Evolutionary conservation across 1,140 invertebrate genomes (phyloP).

Genomic region (Formica exsecta): DNA sequence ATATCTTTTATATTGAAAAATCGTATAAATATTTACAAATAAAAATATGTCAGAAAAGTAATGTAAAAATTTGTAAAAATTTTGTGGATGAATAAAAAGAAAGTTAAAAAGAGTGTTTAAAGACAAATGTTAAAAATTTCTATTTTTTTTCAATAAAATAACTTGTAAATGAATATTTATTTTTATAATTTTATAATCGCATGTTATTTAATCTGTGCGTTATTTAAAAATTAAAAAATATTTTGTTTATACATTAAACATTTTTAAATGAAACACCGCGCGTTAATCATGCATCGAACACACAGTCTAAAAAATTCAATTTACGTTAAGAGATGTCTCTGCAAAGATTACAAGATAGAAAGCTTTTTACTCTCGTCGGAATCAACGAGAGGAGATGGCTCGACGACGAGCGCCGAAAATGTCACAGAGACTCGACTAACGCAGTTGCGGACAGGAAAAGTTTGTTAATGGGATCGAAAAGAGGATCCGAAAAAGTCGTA

Average conservation of each 20-base stretch:
- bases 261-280: background rate
- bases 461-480: conserved; percentile 6
- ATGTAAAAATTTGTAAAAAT: too few relatives aligned
- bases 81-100: too few relatives aligned
- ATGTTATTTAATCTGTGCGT: too few relatives aligned
- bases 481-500: background rate
- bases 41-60: too few relatives aligned
- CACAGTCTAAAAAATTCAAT: background rate
- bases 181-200: too few relatives aligned
- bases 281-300: background rate
- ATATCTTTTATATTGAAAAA: too few relatives aligned
- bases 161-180: too few relatives aligned
- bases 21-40: too few relatives aligned
- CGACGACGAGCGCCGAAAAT: background rate
- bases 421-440: conserved; percentile 36
- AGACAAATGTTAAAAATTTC: too few relatives aligned
- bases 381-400: background rate
- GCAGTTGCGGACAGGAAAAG: conserved; percentile 11
- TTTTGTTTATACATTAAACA: background rate
- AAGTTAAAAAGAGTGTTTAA: too few relatives aligned
- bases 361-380: background rate
- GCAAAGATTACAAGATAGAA: background rate
- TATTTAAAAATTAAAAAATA: too few relatives aligned
- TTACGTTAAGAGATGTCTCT: background rate
- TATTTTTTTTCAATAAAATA: too few relatives aligned